Percentiles rank a stretch among this genome's conserved stretches.
Conservation (phyloP, 2,797 vertebrate genomes). For the Schizothorax lantsangensis region DNA sequence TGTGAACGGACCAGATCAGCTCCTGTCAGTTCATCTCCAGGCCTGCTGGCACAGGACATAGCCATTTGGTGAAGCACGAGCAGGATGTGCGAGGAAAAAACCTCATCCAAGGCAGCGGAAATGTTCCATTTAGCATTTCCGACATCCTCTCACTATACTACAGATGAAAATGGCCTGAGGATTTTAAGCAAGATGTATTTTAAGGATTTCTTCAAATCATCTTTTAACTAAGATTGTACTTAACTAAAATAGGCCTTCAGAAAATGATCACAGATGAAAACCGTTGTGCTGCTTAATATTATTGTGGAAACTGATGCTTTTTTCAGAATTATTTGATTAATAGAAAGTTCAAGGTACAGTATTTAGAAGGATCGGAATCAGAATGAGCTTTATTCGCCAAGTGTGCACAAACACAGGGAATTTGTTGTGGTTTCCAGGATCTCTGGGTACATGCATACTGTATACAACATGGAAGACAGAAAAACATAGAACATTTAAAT, state of each 20-base stretch:
- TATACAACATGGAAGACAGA: no score
- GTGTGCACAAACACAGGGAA: neutral
- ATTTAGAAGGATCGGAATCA: neutral
- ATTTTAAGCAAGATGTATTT: neutral
- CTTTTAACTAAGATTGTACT: neutral
- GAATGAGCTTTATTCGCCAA: neutral
- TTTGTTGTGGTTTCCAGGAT: neutral
- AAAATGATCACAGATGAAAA: neutral
- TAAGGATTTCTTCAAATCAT: neutral
- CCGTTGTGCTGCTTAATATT: neutral
- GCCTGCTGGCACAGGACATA: slow-evolving; percentile 37
- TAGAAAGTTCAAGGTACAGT: no score
- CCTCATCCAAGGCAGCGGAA: neutral
- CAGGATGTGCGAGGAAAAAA: slow-evolving; percentile 9
- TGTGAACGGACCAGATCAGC: slow-evolving; percentile 10
- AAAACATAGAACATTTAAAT: no score
- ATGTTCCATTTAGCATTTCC: neutral
- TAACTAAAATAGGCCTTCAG: no score
- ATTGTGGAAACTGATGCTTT: neutral
- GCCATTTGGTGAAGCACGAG: slow-evolving; percentile 43
- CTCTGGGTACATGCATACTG: no score
- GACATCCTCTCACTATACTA: neutral
- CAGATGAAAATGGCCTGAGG: neutral
- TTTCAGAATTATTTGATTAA: no score
- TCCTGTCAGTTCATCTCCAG: slow-evolving; percentile 23